A percentile compares a stretch with the other conserved stretches of the same genome.
Conservation (phyloP, 2,888 invertebrate genomes). For the Callyntrura guangdongensis region DNA sequence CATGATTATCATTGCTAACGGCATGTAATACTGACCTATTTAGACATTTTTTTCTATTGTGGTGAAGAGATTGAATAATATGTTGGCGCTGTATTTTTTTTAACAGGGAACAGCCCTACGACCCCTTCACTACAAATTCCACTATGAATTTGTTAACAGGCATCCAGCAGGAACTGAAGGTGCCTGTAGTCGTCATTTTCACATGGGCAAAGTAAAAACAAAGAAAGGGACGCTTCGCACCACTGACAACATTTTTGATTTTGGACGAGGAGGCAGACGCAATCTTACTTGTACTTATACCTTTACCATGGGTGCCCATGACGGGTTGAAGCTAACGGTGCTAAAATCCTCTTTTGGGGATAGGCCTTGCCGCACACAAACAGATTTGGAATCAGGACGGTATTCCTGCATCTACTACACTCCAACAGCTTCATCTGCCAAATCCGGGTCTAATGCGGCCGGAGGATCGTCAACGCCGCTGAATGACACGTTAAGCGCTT, state of each 20-base stretch:
- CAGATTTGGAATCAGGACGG: constrained; percentile 83
- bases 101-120: constrained; percentile 92
- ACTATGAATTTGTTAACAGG: constrained; percentile 94
- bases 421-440: constrained; percentile 34
- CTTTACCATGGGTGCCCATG: constrained; percentile 80
- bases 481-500: constrained; percentile 59
- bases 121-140: constrained; percentile 93
- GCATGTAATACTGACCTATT: background rate
- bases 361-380: constrained; percentile 81
- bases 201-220: constrained; percentile 87
- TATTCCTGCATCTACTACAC: constrained; percentile 81
- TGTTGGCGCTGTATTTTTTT: constrained; percentile 6
- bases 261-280: constrained; percentile 93
- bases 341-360: constrained; percentile 82
- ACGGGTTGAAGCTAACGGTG: constrained; percentile 80
- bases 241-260: constrained; percentile 93
- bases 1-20: background rate
- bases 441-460: constrained; percentile 12
- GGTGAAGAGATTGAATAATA: constrained; percentile 14
- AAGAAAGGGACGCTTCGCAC: constrained; percentile 87
- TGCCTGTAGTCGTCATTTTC: constrained; percentile 92
- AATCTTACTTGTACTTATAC: constrained; percentile 88
- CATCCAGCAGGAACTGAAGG: constrained; percentile 92
- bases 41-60: background rate
- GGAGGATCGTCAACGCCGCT: constrained; percentile 1